phyloP scores from a whole-genome alignment of 2,888 invertebrate species.

The Drosophila colorata region DNA sequence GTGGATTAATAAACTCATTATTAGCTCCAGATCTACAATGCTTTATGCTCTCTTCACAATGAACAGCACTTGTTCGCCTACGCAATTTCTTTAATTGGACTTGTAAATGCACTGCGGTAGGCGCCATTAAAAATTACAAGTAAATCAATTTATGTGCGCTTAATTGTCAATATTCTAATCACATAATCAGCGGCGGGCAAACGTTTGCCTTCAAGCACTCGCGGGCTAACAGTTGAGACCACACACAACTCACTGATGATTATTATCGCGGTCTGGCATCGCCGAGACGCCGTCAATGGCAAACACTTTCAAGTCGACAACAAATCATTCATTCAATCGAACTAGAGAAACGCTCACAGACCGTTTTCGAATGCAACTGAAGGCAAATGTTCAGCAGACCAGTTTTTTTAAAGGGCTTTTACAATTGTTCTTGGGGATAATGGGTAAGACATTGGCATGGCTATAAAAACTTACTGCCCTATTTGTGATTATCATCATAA shows the following conservation, averaged over 20 bases:
- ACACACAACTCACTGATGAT: constrained; percentile 48
- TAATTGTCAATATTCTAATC: constrained; percentile 79
- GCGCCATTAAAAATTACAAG: constrained; percentile 69
- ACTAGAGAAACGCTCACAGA: constrained; percentile 45
- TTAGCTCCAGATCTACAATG: background rate
- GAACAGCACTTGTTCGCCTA: constrained; percentile 26
- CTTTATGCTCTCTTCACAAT: constrained; percentile 20
- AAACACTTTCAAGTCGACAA: constrained; percentile 28
- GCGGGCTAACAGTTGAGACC: constrained; percentile 41
- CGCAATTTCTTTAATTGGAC: constrained; percentile 27
- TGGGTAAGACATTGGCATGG: constrained; percentile 28
- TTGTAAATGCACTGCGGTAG: constrained; percentile 24
- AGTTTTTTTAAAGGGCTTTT: constrained; percentile 30
- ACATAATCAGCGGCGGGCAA: constrained; percentile 67
- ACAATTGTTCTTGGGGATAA: constrained; percentile 53
- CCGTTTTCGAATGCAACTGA: constrained; percentile 27
- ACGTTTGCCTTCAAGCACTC: constrained; percentile 55
- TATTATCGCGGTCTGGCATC: constrained; percentile 72
- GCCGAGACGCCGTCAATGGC: constrained; percentile 48
- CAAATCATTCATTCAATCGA: constrained; percentile 68
- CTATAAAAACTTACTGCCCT: constrained; percentile 30
- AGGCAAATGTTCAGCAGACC: constrained; percentile 7
- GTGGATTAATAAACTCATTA: constrained; percentile 5
- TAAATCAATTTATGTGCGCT: constrained; percentile 75
- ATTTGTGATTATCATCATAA: constrained; percentile 59